phyloP scores from a whole-genome alignment of 2,888 invertebrate genomes.

The Selenia dentaria region DNA sequence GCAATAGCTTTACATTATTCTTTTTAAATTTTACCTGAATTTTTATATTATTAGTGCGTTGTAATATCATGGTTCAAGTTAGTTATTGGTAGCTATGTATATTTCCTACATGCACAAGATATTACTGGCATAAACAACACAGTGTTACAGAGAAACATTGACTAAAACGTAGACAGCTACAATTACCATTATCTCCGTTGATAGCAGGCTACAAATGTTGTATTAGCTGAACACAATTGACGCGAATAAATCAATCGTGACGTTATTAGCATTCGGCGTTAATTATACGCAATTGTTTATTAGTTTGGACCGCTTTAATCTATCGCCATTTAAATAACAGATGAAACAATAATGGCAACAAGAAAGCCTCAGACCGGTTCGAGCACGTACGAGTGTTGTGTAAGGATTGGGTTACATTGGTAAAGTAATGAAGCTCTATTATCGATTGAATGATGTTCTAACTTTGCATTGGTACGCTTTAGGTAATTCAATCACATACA shows the following conservation, averaged over 20 bases:
- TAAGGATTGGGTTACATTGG: conserved; percentile 26
- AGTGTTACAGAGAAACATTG: not conserved
- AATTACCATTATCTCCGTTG: conserved; percentile 26
- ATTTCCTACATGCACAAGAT: too few species aligned
- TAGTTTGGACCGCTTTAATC: conserved; percentile 64
- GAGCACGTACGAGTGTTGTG: conserved; percentile 38
- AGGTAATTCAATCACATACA: too few species aligned
- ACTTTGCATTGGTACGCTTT: too few species aligned
- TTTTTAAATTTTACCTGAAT: too few species aligned
- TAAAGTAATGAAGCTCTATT: conserved; percentile 9
- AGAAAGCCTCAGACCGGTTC: conserved; percentile 63
- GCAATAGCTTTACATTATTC: too few species aligned
- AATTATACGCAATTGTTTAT: conserved; percentile 76
- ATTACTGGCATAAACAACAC: too few species aligned
- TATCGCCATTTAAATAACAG: conserved; percentile 81
- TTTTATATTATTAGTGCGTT: too few species aligned
- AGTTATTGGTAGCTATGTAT: too few species aligned
- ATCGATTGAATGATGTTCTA: not conserved
- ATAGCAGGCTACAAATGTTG: conserved; percentile 24
- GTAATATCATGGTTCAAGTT: too few species aligned
- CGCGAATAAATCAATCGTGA: conserved; percentile 61
- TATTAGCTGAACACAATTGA: conserved; percentile 26
- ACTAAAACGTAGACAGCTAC: conserved; percentile 20
- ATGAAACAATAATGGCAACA: conserved; percentile 77
- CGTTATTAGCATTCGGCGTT: conserved; percentile 73